Evolutionary conservation across 2,797 vertebrate genomes (phyloP).

Genomic region (Aselliscus stoliczkanus): DNA sequence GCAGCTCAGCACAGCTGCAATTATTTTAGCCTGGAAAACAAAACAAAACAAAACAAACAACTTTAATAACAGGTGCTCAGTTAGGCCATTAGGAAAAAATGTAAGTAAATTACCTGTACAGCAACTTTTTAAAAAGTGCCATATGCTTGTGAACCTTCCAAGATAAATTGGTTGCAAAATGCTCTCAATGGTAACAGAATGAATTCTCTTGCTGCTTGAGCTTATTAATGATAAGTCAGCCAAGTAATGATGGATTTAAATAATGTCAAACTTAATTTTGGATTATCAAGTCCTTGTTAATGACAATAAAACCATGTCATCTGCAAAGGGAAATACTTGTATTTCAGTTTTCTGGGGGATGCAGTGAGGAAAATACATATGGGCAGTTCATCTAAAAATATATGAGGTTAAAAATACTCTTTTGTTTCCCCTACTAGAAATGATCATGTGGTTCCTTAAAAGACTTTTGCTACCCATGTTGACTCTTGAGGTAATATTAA

Average conservation of each 20-base stretch:
- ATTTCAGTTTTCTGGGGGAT: background rate
- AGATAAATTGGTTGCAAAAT: background rate
- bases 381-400: no score
- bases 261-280: background rate
- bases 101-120: background rate
- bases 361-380: background rate
- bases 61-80: background rate
- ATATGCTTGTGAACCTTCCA: background rate
- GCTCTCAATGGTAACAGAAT: rapidly evolving
- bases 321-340: background rate
- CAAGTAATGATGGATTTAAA: background rate
- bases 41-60: no score
- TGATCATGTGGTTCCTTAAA: background rate
- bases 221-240: background rate
- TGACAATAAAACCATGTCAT: background rate
- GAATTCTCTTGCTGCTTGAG: background rate
- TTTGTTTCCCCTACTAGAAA: background rate
- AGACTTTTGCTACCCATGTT: background rate
- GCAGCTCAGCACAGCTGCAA: background rate
- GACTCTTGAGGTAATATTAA: background rate
- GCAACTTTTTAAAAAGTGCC: background rate
- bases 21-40: background rate
- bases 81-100: background rate
- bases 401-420: rapidly evolving
- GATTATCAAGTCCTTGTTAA: background rate